Conservation (phyloP, 92 coral and sea anemone genomes). For the Epizoanthus illoricatus region DNA sequence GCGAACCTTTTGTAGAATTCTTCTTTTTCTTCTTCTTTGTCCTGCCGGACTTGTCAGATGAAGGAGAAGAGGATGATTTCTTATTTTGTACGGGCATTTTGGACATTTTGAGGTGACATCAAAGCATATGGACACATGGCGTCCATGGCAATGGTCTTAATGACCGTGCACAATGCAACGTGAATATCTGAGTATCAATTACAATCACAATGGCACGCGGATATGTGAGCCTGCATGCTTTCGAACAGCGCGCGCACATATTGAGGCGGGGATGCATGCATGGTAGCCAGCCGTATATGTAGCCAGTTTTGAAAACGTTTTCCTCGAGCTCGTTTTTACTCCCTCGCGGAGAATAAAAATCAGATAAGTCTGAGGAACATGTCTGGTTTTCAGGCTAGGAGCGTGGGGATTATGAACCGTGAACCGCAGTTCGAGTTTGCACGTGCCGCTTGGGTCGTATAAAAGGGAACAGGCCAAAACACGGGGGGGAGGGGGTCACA, state of each 20-base stretch:
- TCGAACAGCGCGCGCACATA: slow-evolving; percentile 14
- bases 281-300: too few species aligned
- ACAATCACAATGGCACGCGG: slow-evolving; percentile 27
- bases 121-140: slow-evolving; percentile 39
- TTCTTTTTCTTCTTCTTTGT: slow-evolving; percentile 79
- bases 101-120: slow-evolving; percentile 45
- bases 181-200: slow-evolving; percentile 4
- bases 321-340: too few species aligned
- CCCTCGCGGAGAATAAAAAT: too few species aligned
- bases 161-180: not conserved
- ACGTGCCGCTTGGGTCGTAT: too few species aligned
- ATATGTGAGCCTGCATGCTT: slow-evolving; percentile 7
- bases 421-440: too few species aligned
- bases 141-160: slow-evolving; percentile 61
- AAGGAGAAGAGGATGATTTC: slow-evolving; percentile 51
- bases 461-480: too few species aligned
- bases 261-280: too few species aligned
- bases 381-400: too few species aligned
- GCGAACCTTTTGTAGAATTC: slow-evolving; percentile 32
- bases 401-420: too few species aligned
- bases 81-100: slow-evolving; percentile 63
- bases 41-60: slow-evolving; percentile 60
- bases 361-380: too few species aligned
- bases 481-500: too few species aligned
- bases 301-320: too few species aligned